Evolutionary conservation across 2,797 vertebrate species (phyloP).

Genomic region (Sebastes dallii): DNA sequence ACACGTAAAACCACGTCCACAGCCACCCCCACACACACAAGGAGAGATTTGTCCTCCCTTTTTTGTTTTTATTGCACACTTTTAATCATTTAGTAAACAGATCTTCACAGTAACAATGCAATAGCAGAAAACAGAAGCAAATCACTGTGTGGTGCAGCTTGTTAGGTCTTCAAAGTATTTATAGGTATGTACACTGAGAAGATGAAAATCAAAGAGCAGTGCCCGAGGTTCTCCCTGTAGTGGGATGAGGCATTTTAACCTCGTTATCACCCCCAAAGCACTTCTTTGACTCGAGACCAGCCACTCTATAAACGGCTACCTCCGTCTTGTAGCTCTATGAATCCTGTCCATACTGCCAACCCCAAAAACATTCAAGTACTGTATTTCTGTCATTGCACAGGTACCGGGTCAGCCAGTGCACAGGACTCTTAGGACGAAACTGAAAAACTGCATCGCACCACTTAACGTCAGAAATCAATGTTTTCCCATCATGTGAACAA

Average conservation of each 20-base stretch:
- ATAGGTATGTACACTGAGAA: slow-evolving; percentile 78
- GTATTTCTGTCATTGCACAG: slow-evolving; percentile 79
- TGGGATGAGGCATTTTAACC: slow-evolving; percentile 24
- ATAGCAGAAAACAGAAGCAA: slow-evolving; percentile 77
- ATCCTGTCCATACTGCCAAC: slow-evolving; percentile 63
- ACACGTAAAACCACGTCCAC: background rate
- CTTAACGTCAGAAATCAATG: slow-evolving; percentile 27
- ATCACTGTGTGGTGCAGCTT: slow-evolving; percentile 69
- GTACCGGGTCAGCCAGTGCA: slow-evolving; percentile 69
- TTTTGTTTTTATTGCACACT: slow-evolving; percentile 82
- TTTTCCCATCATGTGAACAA: slow-evolving; percentile 17
- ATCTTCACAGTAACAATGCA: slow-evolving; percentile 85
- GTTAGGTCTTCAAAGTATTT: slow-evolving; percentile 69
- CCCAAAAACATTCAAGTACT: slow-evolving; percentile 81
- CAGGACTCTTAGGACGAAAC: slow-evolving; percentile 48
- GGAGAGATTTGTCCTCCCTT: slow-evolving; percentile 13
- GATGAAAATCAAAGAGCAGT: slow-evolving; percentile 56
- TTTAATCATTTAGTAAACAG: slow-evolving; percentile 83
- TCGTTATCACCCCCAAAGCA: background rate
- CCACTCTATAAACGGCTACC: background rate
- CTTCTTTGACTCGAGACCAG: slow-evolving; percentile 27
- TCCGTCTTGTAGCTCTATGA: slow-evolving; percentile 27
- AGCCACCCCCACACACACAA: background rate
- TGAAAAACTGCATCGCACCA: slow-evolving; percentile 41
- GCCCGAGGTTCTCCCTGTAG: slow-evolving; percentile 29